phyloP scores from a whole-genome alignment of 2,113 vertebrate genomes.

The Syngnathus typhle region DNA sequence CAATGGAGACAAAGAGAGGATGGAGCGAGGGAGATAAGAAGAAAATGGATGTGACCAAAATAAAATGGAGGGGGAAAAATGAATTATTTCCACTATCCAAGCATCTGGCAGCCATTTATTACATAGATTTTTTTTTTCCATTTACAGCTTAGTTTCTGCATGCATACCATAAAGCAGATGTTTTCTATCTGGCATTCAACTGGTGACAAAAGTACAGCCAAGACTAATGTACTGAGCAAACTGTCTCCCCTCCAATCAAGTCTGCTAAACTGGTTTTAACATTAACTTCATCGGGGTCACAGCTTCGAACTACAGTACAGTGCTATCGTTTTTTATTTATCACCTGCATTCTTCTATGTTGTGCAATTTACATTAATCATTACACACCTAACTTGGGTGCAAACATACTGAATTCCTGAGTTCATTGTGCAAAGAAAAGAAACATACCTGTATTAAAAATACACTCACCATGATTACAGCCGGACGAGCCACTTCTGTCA shows the following conservation, averaged over 20 bases:
- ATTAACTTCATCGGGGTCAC: background rate
- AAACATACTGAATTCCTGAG: conserved; percentile 2
- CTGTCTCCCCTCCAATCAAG: conserved; percentile 17
- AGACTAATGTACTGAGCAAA: background rate
- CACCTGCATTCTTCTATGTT: conserved; percentile 11
- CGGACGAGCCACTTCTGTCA: conserved; percentile 52
- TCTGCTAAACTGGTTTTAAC: conserved; percentile 11
- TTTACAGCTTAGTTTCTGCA: too few relatives aligned
- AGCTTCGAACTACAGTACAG: background rate
- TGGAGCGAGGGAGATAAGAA: background rate
- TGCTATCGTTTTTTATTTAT: too few relatives aligned
- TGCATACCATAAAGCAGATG: background rate
- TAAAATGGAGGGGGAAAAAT: background rate
- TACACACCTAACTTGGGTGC: conserved; percentile 5
- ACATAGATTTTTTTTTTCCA: background rate
- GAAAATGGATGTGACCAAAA: background rate
- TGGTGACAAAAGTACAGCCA: background rate
- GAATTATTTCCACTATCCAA: background rate
- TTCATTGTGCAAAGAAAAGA: background rate
- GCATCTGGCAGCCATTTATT: background rate
- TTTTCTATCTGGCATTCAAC: background rate
- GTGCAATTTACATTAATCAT: background rate
- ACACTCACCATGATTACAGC: conserved; percentile 46
- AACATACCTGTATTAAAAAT: background rate
- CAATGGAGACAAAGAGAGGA: conserved; percentile 3